These are phyloP conservation scores for Silurus aristotelis DNA, from an alignment of 2,797 vertebrate species.

Conservation along the genomic window DNA sequence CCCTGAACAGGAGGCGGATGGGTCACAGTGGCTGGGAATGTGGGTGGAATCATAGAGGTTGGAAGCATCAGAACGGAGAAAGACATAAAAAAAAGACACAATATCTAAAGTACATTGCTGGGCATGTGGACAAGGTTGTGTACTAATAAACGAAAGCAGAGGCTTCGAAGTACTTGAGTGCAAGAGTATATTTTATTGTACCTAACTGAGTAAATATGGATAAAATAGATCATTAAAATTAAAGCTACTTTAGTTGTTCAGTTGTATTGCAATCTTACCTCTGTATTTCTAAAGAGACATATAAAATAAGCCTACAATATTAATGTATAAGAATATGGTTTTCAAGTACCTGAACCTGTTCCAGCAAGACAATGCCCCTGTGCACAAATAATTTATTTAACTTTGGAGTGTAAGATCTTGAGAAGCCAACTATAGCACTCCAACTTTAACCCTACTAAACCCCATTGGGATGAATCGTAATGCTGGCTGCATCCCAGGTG, in stretches of 20 bases:
- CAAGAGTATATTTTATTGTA: background rate
- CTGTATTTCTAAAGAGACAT: background rate
- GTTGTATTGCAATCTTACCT: background rate
- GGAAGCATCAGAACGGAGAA: background rate
- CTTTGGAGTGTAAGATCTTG: too few species aligned
- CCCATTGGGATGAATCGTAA: too few species aligned
- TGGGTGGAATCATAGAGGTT: constrained; percentile 28
- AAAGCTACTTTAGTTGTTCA: background rate
- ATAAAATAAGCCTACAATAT: background rate
- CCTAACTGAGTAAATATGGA: background rate
- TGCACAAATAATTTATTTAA: too few species aligned
- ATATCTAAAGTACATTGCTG: background rate
- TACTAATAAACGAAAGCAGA: background rate
- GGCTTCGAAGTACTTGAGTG: background rate
- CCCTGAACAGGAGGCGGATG: constrained; percentile 30
- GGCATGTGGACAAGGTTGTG: background rate
- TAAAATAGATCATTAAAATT: background rate
- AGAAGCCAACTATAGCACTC: too few species aligned
- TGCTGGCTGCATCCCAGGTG: too few species aligned
- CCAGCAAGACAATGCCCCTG: too few species aligned
- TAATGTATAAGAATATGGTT: background rate
- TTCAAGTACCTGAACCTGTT: background rate
- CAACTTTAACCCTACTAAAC: too few species aligned
- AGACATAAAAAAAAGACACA: constrained; percentile 2
- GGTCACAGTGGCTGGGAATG: constrained; percentile 23